phyloP scores from a whole-genome alignment of 30 jellyfish, hydroid and myxozoan species.

The Pelagia noctiluca region DNA sequence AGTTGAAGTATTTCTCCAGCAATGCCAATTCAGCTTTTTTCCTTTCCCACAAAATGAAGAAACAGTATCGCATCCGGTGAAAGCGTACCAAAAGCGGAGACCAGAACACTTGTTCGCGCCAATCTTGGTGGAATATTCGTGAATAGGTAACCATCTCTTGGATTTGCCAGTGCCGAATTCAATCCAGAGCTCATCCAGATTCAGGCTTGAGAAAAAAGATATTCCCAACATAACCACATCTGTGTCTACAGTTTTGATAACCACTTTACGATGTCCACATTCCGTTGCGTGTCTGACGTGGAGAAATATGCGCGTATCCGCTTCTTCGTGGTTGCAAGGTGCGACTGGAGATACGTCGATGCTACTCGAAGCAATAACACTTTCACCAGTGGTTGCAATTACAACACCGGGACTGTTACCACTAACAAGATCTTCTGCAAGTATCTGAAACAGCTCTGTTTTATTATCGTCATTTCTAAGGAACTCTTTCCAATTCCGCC shows the following conservation, averaged over 20 bases:
- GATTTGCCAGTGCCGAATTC: slow-evolving; percentile 31
- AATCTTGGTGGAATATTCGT: slow-evolving; percentile 28
- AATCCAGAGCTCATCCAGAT: slow-evolving; percentile 20
- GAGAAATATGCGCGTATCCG: slow-evolving; percentile 17
- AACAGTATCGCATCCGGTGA: slow-evolving; percentile 34
- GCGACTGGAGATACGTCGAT: slow-evolving; percentile 14
- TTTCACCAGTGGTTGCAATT: background rate
- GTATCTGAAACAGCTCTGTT: background rate
- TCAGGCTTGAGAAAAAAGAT: background rate
- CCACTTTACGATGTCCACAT: slow-evolving; percentile 40
- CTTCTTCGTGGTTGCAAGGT: slow-evolving; percentile 26
- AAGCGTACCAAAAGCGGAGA: slow-evolving; percentile 17
- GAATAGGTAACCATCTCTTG: slow-evolving; percentile 44
- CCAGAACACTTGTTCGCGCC: slow-evolving; percentile 8
- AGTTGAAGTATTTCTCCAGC: slow-evolving; percentile 24
- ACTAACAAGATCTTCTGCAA: background rate
- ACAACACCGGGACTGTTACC: background rate
- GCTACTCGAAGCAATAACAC: slow-evolving; percentile 20
- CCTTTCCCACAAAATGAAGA: slow-evolving; percentile 21
- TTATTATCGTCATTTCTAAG: background rate
- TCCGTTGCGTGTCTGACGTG: slow-evolving; percentile 33
- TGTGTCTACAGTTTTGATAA: slow-evolving; percentile 14
- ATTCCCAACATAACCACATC: background rate
- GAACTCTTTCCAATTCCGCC: slow-evolving; percentile 4
- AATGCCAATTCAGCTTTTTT: background rate